Evolutionary conservation across 2,888 invertebrate genomes (phyloP).

Genomic region (Drosophila greeni): DNA sequence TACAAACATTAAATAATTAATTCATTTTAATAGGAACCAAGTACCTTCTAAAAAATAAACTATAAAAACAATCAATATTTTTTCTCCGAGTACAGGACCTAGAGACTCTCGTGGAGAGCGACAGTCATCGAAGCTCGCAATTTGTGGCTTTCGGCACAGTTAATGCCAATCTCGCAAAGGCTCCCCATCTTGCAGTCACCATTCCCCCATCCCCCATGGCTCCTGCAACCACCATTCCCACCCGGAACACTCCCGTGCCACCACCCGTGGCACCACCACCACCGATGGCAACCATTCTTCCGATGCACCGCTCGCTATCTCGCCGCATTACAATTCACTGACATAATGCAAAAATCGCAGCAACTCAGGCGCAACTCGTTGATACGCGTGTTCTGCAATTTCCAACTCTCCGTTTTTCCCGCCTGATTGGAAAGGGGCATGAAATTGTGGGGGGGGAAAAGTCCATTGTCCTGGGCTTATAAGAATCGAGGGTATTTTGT

Average conservation of each 20-base stretch:
- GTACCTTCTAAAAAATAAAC: background rate
- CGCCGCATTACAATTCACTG: slow-evolving; percentile 47
- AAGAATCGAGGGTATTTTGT: slow-evolving; percentile 1
- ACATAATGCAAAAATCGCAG: slow-evolving; percentile 53
- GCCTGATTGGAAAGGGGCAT: slow-evolving; percentile 13
- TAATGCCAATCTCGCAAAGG: slow-evolving; percentile 63
- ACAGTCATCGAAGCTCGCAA: slow-evolving; percentile 49
- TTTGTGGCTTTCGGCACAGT: slow-evolving; percentile 60
- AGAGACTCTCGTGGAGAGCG: slow-evolving; percentile 13
- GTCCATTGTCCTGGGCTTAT: slow-evolving; percentile 5
- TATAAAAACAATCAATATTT: accelerated
- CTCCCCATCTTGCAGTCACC: slow-evolving; percentile 12
- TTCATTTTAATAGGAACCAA: background rate
- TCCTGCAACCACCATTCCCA: background rate
- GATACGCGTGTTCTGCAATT: slow-evolving; percentile 59
- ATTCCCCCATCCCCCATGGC: background rate
- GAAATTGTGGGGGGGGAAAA: background rate
- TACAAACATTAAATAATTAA: background rate
- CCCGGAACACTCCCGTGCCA: background rate
- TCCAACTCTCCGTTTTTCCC: slow-evolving; percentile 26
- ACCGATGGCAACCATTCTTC: slow-evolving; percentile 3
- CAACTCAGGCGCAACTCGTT: slow-evolving; percentile 66
- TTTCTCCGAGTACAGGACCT: background rate
- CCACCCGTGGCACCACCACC: background rate
- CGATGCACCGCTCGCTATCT: slow-evolving; percentile 24